A percentile compares a stretch with the other conserved stretches of the same genome.
These are phyloP conservation scores for Lycopodina hypogea DNA, from an alignment of 37 sponge, comb jelly and placozoan species.

Conservation along the genomic window DNA sequence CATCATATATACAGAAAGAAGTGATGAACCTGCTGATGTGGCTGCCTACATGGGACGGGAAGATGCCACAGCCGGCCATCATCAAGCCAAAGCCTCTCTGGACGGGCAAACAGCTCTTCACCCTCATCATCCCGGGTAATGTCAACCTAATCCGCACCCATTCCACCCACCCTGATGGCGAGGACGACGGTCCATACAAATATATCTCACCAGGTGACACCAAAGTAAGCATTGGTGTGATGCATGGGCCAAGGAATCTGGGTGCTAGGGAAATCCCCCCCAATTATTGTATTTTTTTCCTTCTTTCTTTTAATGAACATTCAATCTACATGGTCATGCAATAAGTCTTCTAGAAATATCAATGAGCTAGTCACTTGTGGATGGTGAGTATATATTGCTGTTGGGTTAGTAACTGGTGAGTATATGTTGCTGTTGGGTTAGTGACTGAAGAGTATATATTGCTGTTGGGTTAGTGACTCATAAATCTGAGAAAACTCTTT, in stretches of 20 bases:
- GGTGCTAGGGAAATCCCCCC: neutral
- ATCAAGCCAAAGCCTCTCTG: conserved; percentile 97
- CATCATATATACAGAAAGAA: too few relatives aligned
- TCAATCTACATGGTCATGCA: too few relatives aligned
- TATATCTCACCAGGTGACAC: conserved; percentile 97
- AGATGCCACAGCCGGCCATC: conserved; percentile 97
- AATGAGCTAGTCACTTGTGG: too few relatives aligned
- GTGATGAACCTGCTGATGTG: conserved; percentile 99
- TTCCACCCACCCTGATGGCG: conserved; percentile 90
- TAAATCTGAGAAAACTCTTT: too few relatives aligned
- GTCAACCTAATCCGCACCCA: conserved; percentile 85
- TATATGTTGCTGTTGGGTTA: too few relatives aligned
- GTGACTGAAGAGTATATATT: too few relatives aligned
- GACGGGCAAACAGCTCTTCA: conserved; percentile 99
- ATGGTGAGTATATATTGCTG: too few relatives aligned
- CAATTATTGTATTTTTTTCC: neutral
- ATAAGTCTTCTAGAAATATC: too few relatives aligned
- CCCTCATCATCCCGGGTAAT: conserved; percentile 90
- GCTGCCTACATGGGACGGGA: conserved; percentile 96
- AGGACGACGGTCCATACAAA: conserved; percentile 90
- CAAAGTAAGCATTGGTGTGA: conserved; percentile 63
- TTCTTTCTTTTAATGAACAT: neutral
- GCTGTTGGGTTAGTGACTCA: too few relatives aligned
- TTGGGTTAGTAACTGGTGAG: too few relatives aligned
- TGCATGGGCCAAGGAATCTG: neutral